Base-by-base conservation (phyloP, 2,888 invertebrate species). In the Hirtodrosophila cameraria region DNA sequence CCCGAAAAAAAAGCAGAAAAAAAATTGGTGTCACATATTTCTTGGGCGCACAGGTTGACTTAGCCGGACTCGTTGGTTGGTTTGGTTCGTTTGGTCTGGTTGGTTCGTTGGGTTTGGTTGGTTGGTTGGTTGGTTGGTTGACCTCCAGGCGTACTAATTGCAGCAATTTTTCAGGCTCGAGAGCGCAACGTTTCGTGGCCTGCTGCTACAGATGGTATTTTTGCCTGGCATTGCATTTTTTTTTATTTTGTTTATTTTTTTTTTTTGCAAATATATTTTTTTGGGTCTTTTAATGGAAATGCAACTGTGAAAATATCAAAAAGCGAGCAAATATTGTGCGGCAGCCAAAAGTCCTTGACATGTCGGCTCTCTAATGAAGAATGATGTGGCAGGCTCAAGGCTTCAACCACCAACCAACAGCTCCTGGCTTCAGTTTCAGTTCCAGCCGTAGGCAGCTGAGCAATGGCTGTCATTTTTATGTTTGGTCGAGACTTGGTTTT, bases 111-210 rank as follows among this genome's bases (percentile, higher is more conserved):
- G n/a, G n/a, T n/a, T n/a, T 42, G 63, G 27, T 6, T 54, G 27
- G 20, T 39, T 62, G 61, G 67, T 25, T 74, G 69, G 72, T 13
- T 67, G 57, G 61, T 48, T 72, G 55, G 70, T 66, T 84, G 85
- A 78, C 78, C 78, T 84, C 82, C 70, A 81, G 63, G 71, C 85
- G 35, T 54, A 78, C 86, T 85, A 80, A 80, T 80, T 85, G 79
- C 79, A 48, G 69, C 79, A 64, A 80, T 80, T 80, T 80, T 80
- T 85, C 86, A 85, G 42, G 83, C 86, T 80, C 59, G 54, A 57
- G 36, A 60, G 74, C 62, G 43, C 66, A 50, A 16, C 58, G 55
- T 55, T 50, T 6, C 41, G 36, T 31, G 38, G 58, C 35, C 49
- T 35, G 48, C 16, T 45, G 33, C 42, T 35, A 13, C 39, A 28